Evolutionary conservation across 2,888 invertebrate genomes (phyloP), one percentile per base, ranked within the genome.

Genomic region (Dicycla oo): DNA sequence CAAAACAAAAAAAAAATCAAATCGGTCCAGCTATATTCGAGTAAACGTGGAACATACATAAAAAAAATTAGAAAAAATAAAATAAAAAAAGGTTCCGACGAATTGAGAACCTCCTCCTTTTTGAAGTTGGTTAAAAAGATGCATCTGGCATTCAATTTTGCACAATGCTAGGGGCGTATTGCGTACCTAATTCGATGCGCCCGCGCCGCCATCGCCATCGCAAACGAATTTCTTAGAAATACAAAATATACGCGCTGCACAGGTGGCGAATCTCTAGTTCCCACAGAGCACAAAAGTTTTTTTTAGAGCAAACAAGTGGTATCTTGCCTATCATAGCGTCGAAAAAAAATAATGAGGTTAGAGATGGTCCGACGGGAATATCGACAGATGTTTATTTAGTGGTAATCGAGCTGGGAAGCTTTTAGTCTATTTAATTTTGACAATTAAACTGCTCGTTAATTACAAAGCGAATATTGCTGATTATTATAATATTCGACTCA

Each of bases 231-330:
- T 40, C 45, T 73, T 78, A 58, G 45, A 75, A 84, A 82, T 69
- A 66, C 34, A 73, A 81, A 71, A 49, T 66, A 61, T 34, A 69
- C 62, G 45, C 64, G 63, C 61, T 69, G 70, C 86, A 89, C 93
- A 93, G 93, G 93, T 94, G 93, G 90, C 87, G 88, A 87, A 88
- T 87, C 86, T 89, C 88, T 87, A 86, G 88, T 93, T 94, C 93
- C 92, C 94, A 93, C 91, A 87, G 73, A 80, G 45, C 79, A 93
- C 91, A 93, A 93, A 91, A 75, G 83, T 88, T 90, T 91, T 91
- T 89, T 88, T 68, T 66, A 75, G 73, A 83, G 80, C 80, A 85
- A 80, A 82, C 85, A 88, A 91, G 90, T 89, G 88, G 86, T 89
- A 89, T 90, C 89, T 83, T 77, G 81, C 78, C 87, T 89, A 89